These are phyloP conservation scores for Gouania willdenowi DNA, from an alignment of 2,797 vertebrate species.

Conservation along the genomic window DNA sequence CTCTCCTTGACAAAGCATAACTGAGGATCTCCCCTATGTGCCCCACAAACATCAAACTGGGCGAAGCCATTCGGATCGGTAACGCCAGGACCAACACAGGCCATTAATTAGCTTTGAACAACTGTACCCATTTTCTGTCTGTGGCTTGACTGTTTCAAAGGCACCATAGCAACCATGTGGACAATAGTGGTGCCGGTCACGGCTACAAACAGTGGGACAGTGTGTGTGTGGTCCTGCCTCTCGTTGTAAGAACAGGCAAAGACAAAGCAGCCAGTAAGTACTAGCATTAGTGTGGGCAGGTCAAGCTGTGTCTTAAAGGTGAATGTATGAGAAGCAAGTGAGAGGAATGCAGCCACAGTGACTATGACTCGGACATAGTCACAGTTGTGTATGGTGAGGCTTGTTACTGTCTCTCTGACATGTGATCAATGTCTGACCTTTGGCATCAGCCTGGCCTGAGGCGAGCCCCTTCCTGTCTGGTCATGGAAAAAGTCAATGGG, in stretches of 20 bases:
- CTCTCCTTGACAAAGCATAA: not conserved
- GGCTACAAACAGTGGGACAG: conserved; percentile 19
- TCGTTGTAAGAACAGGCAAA: conserved; percentile 37
- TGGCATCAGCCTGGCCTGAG: conserved; percentile 4
- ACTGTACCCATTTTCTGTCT: conserved; percentile 38
- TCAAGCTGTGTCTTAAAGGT: conserved; percentile 40
- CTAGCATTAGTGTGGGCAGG: conserved; percentile 30
- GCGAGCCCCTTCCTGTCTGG: not conserved
- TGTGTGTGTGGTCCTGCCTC: conserved; percentile 63
- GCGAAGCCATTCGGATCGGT: conserved; percentile 9
- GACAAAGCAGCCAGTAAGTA: conserved; percentile 43
- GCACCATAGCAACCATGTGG: conserved; percentile 50
- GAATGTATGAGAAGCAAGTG: conserved; percentile 28
- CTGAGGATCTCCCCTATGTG: conserved; percentile 1
- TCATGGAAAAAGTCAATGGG: conserved; percentile 24
- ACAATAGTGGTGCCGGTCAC: conserved; percentile 46
- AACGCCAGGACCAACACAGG: conserved; percentile 6
- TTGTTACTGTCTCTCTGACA: conserved; percentile 45
- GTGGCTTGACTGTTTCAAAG: conserved; percentile 24
- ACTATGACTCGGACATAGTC: conserved; percentile 29
- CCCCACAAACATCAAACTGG: conserved; percentile 18
- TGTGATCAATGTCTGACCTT: conserved; percentile 38
- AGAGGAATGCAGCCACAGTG: conserved; percentile 41
- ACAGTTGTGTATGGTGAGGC: conserved; percentile 22
- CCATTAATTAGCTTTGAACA: conserved; percentile 42